phyloP scores from a whole-genome alignment of 2,797 vertebrate species.

The Bryconaethiops microstoma region DNA sequence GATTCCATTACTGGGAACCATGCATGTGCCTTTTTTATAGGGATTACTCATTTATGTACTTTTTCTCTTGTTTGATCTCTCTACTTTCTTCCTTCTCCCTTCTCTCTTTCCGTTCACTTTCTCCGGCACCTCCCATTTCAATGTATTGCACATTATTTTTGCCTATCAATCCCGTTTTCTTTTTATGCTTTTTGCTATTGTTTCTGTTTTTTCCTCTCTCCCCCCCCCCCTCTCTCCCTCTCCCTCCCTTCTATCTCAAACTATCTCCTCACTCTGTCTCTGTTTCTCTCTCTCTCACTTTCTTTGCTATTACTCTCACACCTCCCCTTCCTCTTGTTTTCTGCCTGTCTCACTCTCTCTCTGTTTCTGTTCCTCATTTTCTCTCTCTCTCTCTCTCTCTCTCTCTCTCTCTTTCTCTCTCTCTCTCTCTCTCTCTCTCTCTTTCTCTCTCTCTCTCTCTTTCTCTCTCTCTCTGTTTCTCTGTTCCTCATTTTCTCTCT shows the following conservation, averaged over 20 bases:
- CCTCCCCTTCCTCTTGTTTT: slow-evolving; percentile 24
- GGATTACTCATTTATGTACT: slow-evolving; percentile 34
- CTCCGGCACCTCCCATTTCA: slow-evolving; percentile 7
- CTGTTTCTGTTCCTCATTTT: slow-evolving; percentile 26
- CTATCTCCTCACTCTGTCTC: no score
- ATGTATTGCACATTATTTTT: slow-evolving; percentile 8
- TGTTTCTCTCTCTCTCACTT: not conserved
- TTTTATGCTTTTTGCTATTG: not conserved
- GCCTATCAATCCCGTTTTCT: not conserved
- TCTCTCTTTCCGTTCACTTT: slow-evolving; percentile 47
- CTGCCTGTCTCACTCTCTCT: slow-evolving; percentile 2
- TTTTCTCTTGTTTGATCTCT: not conserved
- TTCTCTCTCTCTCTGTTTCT: not conserved
- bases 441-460: slow-evolving; percentile 23
- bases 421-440: slow-evolving; percentile 53
- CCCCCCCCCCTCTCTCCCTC: not conserved
- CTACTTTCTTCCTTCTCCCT: not conserved
- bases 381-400: slow-evolving; percentile 25
- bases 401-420: slow-evolving; percentile 16
- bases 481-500: not conserved
- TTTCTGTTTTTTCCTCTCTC: not conserved
- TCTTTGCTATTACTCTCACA: not conserved
- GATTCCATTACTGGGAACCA: slow-evolving; percentile 47
- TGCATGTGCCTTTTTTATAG: slow-evolving; percentile 30
- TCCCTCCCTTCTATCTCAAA: slow-evolving; percentile 31